Evolutionary conservation across 1,140 invertebrate species (phyloP).

Genomic region (Dysdera silvatica): DNA sequence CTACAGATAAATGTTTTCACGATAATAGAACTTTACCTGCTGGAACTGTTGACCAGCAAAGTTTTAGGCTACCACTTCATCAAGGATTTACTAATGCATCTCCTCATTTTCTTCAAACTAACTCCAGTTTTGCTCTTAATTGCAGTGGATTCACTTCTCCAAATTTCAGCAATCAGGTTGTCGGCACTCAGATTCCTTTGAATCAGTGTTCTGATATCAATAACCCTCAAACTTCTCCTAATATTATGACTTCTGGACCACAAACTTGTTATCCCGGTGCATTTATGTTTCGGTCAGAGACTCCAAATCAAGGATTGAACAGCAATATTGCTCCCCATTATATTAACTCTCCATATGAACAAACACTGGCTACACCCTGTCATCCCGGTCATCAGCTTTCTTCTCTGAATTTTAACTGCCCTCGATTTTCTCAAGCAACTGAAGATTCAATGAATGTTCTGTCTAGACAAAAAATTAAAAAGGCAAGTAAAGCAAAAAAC

Average conservation of each 20-base stretch:
- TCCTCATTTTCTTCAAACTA: conserved; percentile 21
- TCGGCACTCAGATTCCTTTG: conserved; percentile 21
- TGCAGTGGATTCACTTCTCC: conserved; percentile 18
- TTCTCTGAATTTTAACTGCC: background rate
- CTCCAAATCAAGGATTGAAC: conserved; percentile 1
- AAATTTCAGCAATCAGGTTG: conserved; percentile 10
- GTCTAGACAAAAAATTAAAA: conserved; percentile 18
- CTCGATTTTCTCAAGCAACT: conserved; percentile 3
- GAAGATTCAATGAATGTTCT: background rate
- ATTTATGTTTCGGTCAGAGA: conserved; percentile 18
- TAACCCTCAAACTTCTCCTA: background rate
- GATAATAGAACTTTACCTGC: conserved; percentile 19
- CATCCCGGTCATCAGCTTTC: background rate
- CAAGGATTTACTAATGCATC: conserved; percentile 20
- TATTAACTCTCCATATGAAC: conserved; percentile 14
- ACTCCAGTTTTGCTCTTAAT: conserved; percentile 12
- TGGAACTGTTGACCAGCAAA: conserved; percentile 11
- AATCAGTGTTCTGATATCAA: conserved; percentile 24
- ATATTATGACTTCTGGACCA: conserved; percentile 7
- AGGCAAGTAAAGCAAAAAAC: conserved; percentile 15
- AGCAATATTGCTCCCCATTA: conserved; percentile 5
- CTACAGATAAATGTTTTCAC: conserved; percentile 15
- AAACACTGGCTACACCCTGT: conserved; percentile 1
- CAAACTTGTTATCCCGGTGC: conserved; percentile 15
- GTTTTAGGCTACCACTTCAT: conserved; percentile 10